Conservation (phyloP, 2,797 vertebrate species). For the Clarias pachynema region DNA sequence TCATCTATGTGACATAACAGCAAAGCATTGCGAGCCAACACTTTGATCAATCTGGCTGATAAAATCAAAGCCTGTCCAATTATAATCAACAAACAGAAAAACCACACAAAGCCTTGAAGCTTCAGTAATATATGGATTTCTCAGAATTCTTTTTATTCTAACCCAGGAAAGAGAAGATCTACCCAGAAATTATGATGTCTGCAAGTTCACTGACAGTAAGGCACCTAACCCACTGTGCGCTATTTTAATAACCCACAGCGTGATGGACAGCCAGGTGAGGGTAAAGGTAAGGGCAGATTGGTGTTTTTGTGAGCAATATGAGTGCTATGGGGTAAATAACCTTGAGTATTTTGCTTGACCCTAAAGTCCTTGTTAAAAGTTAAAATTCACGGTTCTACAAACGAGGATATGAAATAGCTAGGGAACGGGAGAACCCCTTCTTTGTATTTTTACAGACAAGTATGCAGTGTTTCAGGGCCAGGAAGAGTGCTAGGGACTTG, state of each 20-base stretch:
- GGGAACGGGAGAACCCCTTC: slow-evolving; percentile 46
- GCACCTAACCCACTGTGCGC: slow-evolving; percentile 44
- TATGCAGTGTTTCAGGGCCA: slow-evolving; percentile 62
- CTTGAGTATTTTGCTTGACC: slow-evolving; percentile 69
- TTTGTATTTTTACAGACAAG: slow-evolving; percentile 70
- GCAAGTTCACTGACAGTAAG: slow-evolving; percentile 65
- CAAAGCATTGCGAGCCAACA: not conserved
- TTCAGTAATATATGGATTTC: slow-evolving; percentile 60
- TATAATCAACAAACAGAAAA: slow-evolving; percentile 63
- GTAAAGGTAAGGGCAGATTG: slow-evolving; percentile 70
- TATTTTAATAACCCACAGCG: slow-evolving; percentile 68
- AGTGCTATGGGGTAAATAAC: slow-evolving; percentile 70
- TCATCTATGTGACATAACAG: not conserved
- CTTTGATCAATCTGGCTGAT: slow-evolving; percentile 46
- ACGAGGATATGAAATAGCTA: slow-evolving; percentile 68
- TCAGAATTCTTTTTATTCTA: slow-evolving; percentile 56
- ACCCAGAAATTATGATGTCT: slow-evolving; percentile 67
- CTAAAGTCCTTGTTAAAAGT: slow-evolving; percentile 68
- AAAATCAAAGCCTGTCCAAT: slow-evolving; percentile 1
- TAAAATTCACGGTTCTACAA: slow-evolving; percentile 61
- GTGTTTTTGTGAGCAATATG: slow-evolving; percentile 64
- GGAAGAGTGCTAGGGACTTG: slow-evolving; percentile 55
- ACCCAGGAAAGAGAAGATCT: slow-evolving; percentile 55
- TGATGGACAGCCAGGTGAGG: slow-evolving; percentile 65
- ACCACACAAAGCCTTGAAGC: slow-evolving; percentile 56